Conservation (phyloP, 2,113 vertebrate species). For the Aegotheles bennettii region DNA sequence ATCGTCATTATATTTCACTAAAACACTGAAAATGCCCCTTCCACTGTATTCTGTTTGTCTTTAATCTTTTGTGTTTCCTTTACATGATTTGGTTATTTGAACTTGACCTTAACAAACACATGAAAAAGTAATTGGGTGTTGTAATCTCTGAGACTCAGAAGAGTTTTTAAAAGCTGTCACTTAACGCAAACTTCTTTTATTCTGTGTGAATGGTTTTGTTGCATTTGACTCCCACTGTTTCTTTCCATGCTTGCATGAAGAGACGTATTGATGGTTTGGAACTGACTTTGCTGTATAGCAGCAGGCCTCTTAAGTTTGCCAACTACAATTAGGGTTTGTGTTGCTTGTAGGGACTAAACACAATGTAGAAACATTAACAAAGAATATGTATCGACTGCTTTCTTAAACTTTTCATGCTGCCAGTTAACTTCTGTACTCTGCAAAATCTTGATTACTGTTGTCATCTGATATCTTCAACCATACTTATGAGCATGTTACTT, state of each 20-base stretch:
- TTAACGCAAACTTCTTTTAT: background rate
- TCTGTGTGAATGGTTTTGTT: background rate
- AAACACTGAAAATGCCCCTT: background rate
- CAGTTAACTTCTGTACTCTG: background rate
- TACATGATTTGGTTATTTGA: background rate
- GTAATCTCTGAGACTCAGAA: background rate
- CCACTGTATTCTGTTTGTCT: background rate
- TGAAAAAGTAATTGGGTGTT: background rate
- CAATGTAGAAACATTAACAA: background rate
- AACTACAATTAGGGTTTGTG: background rate
- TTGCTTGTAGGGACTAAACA: background rate
- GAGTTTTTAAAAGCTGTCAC: background rate
- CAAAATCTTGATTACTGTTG: background rate
- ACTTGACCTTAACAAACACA: background rate
- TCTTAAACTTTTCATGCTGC: background rate
- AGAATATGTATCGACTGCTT: background rate
- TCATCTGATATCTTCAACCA: background rate
- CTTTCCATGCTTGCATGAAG: background rate
- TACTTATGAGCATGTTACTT: background rate
- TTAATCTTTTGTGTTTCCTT: background rate
- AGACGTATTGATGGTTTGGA: background rate
- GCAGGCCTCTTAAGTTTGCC: background rate
- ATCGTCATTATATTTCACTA: background rate
- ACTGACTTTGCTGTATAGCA: background rate
- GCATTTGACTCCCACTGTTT: background rate